A percentile compares a stretch with the other conserved stretches of the same genome.
phyloP scores from a whole-genome alignment of 2,888 invertebrate genomes.

The Apodemia duryi region DNA sequence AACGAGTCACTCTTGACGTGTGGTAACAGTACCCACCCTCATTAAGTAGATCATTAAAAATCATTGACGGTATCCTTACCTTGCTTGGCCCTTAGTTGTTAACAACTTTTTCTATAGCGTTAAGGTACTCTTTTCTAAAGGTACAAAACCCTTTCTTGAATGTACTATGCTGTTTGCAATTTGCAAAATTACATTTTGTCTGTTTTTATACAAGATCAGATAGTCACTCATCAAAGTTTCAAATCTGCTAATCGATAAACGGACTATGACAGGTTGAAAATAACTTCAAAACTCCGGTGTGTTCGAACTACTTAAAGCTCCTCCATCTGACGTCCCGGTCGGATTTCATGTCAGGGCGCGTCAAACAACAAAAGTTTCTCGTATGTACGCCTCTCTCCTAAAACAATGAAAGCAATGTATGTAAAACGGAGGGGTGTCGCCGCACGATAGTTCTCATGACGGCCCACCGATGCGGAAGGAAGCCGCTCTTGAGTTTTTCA shows the following conservation, averaged over 20 bases:
- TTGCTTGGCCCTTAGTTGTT: constrained; percentile 31
- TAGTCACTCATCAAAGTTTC: neutral
- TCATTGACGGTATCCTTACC: constrained; percentile 8
- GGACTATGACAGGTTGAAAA: constrained; percentile 21
- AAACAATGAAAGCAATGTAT: constrained; percentile 76
- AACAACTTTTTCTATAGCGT: constrained; percentile 24
- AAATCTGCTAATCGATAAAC: constrained; percentile 22
- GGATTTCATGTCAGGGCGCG: constrained; percentile 50
- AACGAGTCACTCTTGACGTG: constrained; percentile 29
- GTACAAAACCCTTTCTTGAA: constrained; percentile 22
- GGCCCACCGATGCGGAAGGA: constrained; percentile 73
- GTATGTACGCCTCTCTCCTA: constrained; percentile 60
- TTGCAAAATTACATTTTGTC: neutral
- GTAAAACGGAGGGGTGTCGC: constrained; percentile 72
- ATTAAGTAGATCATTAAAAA: constrained; percentile 34
- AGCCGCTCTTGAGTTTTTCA: constrained; percentile 75
- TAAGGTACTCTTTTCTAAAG: constrained; percentile 25
- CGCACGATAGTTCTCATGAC: constrained; percentile 70
- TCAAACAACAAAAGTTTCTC: constrained; percentile 66
- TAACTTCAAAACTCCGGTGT: constrained; percentile 25
- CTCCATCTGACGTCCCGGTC: constrained; percentile 42
- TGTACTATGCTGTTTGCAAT: constrained; percentile 11
- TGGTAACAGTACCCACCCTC: constrained; percentile 31
- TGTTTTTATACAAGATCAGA: neutral
- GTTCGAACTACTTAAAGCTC: constrained; percentile 39